Evolutionary conservation across 92 coral and sea anemone species (phyloP).

Genomic region (Paramuricea clavata): DNA sequence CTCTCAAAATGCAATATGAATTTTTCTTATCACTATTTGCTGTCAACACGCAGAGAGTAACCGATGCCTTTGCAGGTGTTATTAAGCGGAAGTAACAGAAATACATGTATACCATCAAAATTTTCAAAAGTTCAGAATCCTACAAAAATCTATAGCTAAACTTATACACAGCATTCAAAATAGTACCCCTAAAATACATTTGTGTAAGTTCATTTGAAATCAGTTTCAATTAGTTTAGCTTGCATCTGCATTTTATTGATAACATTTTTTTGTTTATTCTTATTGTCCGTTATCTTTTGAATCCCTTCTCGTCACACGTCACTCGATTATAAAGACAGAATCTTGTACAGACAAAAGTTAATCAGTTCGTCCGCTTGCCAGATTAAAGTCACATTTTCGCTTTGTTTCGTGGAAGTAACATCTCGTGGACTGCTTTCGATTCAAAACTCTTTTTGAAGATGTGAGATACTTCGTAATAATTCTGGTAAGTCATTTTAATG

Average conservation of each 20-base stretch:
- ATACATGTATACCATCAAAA: not conserved
- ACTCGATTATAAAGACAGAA: slow-evolving; percentile 17
- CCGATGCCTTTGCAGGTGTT: slow-evolving; percentile 17
- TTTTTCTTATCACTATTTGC: slow-evolving; percentile 21
- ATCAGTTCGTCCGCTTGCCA: not conserved
- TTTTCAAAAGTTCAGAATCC: not conserved
- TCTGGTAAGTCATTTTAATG: not conserved
- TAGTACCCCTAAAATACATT: not conserved
- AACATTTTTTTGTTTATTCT: not conserved
- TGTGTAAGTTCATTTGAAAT: not conserved
- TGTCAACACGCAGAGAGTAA: not conserved
- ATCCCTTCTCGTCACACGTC: not conserved
- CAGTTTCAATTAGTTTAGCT: not conserved
- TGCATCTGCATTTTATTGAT: slow-evolving; percentile 24
- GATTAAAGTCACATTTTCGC: slow-evolving; percentile 2
- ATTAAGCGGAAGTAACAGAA: not conserved
- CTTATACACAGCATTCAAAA: not conserved
- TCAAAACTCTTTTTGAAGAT: not conserved
- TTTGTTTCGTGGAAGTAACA: not conserved
- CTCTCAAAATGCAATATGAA: slow-evolving; percentile 12
- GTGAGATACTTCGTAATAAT: not conserved
- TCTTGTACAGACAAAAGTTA: not conserved
- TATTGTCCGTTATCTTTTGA: not conserved
- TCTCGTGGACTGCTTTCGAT: too few species aligned
- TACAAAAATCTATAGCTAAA: not conserved